These are phyloP conservation scores for Formicarius rufipectus DNA, from an alignment of 2,113 vertebrate species.

Conservation along the genomic window DNA sequence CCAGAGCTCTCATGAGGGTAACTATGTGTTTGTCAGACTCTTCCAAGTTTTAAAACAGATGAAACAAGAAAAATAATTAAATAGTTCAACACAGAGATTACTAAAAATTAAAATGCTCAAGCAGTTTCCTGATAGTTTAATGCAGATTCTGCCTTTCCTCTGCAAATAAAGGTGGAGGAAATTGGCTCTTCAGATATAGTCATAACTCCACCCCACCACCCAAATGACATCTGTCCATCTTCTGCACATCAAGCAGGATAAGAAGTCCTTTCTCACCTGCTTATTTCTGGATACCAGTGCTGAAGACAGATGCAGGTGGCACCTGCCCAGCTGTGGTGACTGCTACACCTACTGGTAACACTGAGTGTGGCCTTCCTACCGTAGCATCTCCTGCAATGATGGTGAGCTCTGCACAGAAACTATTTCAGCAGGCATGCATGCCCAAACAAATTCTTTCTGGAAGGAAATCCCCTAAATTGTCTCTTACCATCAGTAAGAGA, in stretches of 20 bases:
- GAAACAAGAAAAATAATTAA: not conserved
- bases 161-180: not conserved
- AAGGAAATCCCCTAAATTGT: not conserved
- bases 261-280: not conserved
- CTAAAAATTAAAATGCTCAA: not conserved
- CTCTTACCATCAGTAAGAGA: slow-evolving; percentile 86
- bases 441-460: not conserved
- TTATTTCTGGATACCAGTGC: not conserved
- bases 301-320: not conserved
- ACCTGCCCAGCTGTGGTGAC: not conserved
- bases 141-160: not conserved
- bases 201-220: not conserved
- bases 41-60: not conserved
- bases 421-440: not conserved
- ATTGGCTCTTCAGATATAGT: not conserved
- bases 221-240: not conserved
- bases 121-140: not conserved
- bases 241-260: not conserved
- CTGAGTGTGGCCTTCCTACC: not conserved
- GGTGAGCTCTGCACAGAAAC: not conserved
- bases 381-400: not conserved
- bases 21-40: not conserved
- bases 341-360: not conserved
- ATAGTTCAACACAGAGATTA: not conserved
- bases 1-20: not conserved